Conservation (phyloP, 2,113 vertebrate species). For the Microcebus jonahi region DNA sequence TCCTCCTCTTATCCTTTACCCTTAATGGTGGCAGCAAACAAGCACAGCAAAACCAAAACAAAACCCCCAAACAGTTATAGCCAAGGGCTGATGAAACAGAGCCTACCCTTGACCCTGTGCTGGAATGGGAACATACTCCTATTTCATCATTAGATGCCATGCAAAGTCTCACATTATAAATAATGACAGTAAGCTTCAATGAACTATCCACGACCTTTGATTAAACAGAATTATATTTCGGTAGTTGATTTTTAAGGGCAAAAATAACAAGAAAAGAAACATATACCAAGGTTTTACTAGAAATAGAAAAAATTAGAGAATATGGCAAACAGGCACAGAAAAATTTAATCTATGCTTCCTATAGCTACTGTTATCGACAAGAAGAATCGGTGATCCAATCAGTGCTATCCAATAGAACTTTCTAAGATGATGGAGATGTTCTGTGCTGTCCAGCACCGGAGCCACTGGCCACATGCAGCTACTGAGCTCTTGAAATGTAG, state of each 20-base stretch:
- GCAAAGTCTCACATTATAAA: neutral
- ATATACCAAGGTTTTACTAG: neutral
- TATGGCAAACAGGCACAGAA: neutral
- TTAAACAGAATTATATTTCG: neutral
- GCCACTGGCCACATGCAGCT: neutral
- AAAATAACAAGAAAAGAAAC: slow-evolving; percentile 4
- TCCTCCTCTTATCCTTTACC: neutral
- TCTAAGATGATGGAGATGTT: neutral
- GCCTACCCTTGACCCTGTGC: neutral
- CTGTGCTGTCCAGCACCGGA: neutral
- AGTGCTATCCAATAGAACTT: neutral
- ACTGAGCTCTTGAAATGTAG: neutral
- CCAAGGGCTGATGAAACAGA: neutral
- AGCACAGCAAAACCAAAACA: neutral
- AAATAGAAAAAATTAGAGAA: neutral
- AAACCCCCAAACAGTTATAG: neutral
- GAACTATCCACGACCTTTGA: neutral
- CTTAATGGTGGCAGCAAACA: neutral
- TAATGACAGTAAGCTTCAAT: neutral
- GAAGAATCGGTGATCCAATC: neutral
- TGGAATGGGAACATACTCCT: neutral
- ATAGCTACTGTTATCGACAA: neutral
- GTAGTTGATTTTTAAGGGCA: neutral
- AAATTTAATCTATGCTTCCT: neutral
- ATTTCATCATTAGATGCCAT: neutral